These are phyloP conservation scores for Taeniopygia guttata DNA, from an alignment of 2,797 vertebrate genomes.

Conservation along the genomic window DNA sequence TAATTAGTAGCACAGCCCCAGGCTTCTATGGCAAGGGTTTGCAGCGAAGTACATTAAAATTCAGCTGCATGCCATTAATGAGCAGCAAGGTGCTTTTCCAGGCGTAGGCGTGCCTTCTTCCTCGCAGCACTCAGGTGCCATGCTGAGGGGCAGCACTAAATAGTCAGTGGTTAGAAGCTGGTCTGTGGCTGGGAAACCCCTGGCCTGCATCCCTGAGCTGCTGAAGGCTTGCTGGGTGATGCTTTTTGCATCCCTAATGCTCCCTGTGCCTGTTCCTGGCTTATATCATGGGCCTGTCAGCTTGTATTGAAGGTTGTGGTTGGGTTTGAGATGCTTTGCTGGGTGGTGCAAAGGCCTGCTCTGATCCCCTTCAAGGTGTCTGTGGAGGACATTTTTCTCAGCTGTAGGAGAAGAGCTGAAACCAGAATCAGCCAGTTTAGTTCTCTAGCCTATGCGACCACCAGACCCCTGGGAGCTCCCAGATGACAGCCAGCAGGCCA, in stretches of 20 bases:
- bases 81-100: not conserved
- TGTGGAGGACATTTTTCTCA: not conserved
- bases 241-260: not conserved
- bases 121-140: not conserved
- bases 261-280: not conserved
- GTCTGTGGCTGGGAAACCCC: not conserved
- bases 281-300: rapidly evolving
- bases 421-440: not conserved
- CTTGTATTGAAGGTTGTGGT: not conserved
- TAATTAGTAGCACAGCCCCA: conserved; percentile 65
- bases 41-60: conserved; percentile 8
- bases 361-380: not conserved
- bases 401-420: not conserved
- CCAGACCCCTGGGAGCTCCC: not conserved
- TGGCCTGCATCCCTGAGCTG: not conserved
- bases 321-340: not conserved
- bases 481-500: not conserved
- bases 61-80: conserved; percentile 38
- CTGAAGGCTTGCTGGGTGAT: not conserved
- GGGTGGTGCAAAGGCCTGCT: not conserved
- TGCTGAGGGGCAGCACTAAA: not conserved
- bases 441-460: not conserved
- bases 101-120: not conserved
- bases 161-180: not conserved
- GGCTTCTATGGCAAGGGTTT: conserved; percentile 35